A percentile compares a stretch with the other conserved stretches of the same genome.
phyloP scores from a whole-genome alignment of 2,888 invertebrate species.

The Drosophila prolongata region DNA sequence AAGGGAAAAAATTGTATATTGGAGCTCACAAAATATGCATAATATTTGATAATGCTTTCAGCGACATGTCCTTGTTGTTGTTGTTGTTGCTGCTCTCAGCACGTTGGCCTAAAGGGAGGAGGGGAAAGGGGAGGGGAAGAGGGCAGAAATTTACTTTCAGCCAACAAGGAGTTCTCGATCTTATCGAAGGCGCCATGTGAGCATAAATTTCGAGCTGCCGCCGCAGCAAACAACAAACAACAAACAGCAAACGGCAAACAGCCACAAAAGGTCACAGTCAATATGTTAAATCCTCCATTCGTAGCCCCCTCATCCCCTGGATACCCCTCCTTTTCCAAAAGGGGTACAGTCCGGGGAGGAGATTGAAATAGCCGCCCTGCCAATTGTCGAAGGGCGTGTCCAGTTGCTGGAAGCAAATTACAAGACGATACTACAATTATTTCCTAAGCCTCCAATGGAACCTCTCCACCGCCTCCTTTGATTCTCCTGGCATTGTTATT shows the following conservation, averaged over 20 bases:
- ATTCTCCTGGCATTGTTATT: constrained; percentile 46
- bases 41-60: constrained; percentile 80
- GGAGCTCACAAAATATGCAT: constrained; percentile 74
- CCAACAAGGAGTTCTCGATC: constrained; percentile 60
- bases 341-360: background rate
- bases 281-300: constrained; percentile 47
- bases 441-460: constrained; percentile 51
- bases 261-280: constrained; percentile 63
- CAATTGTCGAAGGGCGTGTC: constrained; percentile 59
- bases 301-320: background rate
- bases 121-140: too few species aligned
- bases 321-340: background rate
- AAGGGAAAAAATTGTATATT: constrained; percentile 54
- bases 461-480: background rate
- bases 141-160: constrained; percentile 50
- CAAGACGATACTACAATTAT: constrained; percentile 76
- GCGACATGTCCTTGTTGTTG: constrained; percentile 64
- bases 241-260: constrained; percentile 11
- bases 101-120: constrained; percentile 43
- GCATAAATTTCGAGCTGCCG: constrained; percentile 69
- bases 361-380: constrained; percentile 53
- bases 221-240: constrained; percentile 23
- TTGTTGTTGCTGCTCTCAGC: constrained; percentile 51
- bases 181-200: constrained; percentile 74
- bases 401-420: constrained; percentile 70